phyloP scores from a whole-genome alignment of 2,888 invertebrate species.

The Stenotaenia linearis region DNA sequence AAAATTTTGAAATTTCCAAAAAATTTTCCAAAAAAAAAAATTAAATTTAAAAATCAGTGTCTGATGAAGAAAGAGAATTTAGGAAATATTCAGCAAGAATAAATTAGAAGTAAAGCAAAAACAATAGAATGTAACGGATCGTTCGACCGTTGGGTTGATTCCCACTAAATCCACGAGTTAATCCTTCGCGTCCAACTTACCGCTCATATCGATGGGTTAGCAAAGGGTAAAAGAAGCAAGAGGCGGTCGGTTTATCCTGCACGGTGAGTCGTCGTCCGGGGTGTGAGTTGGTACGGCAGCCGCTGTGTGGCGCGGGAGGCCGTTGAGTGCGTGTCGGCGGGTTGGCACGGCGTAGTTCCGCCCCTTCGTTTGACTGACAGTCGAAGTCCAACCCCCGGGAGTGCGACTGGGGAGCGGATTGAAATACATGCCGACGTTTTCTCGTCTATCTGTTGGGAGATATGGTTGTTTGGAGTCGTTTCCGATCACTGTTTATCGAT shows the following conservation, averaged over 20 bases:
- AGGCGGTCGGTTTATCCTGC: conserved; percentile 16
- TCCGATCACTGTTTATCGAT: background rate
- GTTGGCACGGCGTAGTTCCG: conserved; percentile 24
- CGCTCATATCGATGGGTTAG: conserved; percentile 1
- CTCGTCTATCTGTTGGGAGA: background rate
- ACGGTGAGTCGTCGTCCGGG: conserved; percentile 24
- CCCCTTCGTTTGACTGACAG: conserved; percentile 12
- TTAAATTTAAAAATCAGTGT: too few relatives aligned
- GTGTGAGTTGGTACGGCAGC: conserved; percentile 20
- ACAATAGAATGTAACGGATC: background rate
- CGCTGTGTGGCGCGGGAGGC: conserved; percentile 20
- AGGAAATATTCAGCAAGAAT: too few relatives aligned
- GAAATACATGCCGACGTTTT: background rate
- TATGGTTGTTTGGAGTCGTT: conserved; percentile 8
- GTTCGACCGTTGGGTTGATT: background rate
- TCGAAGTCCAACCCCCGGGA: conserved; percentile 5
- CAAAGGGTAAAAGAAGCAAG: background rate
- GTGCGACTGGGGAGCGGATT: conserved; percentile 5
- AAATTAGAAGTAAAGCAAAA: background rate
- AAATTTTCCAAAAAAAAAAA: too few relatives aligned
- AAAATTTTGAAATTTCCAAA: too few relatives aligned
- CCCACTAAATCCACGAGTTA: background rate
- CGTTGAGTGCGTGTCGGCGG: conserved; percentile 26
- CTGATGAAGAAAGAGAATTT: too few relatives aligned
- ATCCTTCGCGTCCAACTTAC: background rate